These are phyloP conservation scores for Agrochola circellaris DNA, from an alignment of 2,888 invertebrate species.

Conservation along the genomic window DNA sequence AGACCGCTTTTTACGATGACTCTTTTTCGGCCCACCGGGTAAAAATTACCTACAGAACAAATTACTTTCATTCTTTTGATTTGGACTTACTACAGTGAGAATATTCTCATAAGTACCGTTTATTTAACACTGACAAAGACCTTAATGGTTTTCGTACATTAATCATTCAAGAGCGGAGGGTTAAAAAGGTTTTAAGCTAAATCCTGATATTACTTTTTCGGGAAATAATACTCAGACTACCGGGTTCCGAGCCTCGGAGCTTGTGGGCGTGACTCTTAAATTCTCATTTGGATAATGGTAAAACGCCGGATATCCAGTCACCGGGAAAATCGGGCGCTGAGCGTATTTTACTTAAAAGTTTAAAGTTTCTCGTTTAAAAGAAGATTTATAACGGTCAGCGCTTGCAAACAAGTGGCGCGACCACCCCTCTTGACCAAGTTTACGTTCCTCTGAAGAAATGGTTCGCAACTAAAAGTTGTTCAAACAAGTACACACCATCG, in stretches of 20 bases:
- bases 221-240: not conserved
- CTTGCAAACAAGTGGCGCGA: not conserved
- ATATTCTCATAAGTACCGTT: slow-evolving; percentile 10
- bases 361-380: slow-evolving; percentile 28
- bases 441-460: not conserved
- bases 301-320: slow-evolving; percentile 12
- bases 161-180: slow-evolving; percentile 31
- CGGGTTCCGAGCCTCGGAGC: not conserved
- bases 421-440: slow-evolving; percentile 4
- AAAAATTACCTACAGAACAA: slow-evolving; percentile 24
- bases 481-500: not conserved
- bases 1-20: slow-evolving; percentile 45
- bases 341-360: slow-evolving; percentile 12
- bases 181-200: slow-evolving; percentile 36
- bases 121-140: slow-evolving; percentile 21
- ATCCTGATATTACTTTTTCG: slow-evolving; percentile 39
- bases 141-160: slow-evolving; percentile 43
- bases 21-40: slow-evolving; percentile 7
- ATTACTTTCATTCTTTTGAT: slow-evolving; percentile 34
- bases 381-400: slow-evolving; percentile 24
- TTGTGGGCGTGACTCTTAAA: slow-evolving; percentile 19
- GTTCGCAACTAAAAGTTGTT: slow-evolving; percentile 14
- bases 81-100: slow-evolving; percentile 22
- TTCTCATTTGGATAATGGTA: slow-evolving; percentile 32
- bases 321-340: slow-evolving; percentile 2